Evolutionary conservation across 2,113 vertebrate species (phyloP).

Genomic region (Megaptera novaeangliae): DNA sequence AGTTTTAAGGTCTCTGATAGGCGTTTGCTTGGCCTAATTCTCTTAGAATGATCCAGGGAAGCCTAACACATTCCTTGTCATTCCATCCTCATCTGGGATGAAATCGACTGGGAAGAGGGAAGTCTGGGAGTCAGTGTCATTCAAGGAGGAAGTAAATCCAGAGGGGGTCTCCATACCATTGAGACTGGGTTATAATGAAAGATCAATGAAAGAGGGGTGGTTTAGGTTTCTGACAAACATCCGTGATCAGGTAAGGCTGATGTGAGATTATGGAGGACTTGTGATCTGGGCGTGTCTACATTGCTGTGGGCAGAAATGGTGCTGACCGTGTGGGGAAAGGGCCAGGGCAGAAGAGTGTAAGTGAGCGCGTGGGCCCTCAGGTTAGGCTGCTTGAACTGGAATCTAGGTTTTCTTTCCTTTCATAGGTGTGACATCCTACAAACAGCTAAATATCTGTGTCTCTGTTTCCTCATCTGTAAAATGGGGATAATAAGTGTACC

Average conservation of each 20-base stretch:
- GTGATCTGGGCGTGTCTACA: background rate
- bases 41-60: background rate
- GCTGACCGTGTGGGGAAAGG: fast-evolving
- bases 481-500: background rate
- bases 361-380: fast-evolving
- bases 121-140: background rate
- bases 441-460: background rate
- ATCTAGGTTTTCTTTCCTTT: background rate
- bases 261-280: background rate
- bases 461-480: background rate
- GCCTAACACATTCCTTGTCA: background rate
- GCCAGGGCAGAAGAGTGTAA: fast-evolving
- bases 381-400: background rate
- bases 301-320: background rate
- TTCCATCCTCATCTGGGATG: background rate
- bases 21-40: background rate
- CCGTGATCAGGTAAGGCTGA: background rate
- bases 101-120: background rate
- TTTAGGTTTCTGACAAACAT: background rate
- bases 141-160: background rate
- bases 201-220: background rate
- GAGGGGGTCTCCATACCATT: background rate
- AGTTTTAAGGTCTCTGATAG: background rate
- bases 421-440: background rate
- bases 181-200: background rate